Percentiles rank a stretch among this genome's conserved stretches.
phyloP scores from a whole-genome alignment of 2,113 vertebrate species.

The Lampris megalopsis region DNA sequence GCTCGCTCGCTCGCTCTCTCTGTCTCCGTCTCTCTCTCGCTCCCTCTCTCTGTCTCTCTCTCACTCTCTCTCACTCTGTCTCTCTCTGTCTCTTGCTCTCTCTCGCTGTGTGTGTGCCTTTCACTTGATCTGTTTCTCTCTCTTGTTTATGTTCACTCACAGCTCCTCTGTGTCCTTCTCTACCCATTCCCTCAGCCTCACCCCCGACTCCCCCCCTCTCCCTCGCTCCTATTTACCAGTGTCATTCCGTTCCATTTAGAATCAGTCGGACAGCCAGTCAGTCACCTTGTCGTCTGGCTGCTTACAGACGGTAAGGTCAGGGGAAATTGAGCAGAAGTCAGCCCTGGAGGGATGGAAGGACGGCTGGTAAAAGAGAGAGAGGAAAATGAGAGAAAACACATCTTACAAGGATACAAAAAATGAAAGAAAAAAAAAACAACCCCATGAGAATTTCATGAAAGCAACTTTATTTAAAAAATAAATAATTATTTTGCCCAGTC shows the following conservation, averaged over 20 bases:
- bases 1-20: neutral
- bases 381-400: constrained; percentile 1
- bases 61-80: neutral
- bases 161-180: neutral
- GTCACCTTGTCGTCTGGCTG: constrained; percentile 40
- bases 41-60: neutral
- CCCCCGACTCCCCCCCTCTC: neutral
- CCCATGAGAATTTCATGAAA: too few species aligned
- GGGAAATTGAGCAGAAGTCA: constrained; percentile 48
- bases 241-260: constrained; percentile 32
- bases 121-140: neutral
- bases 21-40: neutral
- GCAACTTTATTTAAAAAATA: too few species aligned
- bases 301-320: constrained; percentile 55
- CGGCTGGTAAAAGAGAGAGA: constrained; percentile 30
- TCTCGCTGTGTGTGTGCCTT: neutral
- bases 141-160: neutral
- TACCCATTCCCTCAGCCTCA: neutral
- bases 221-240: neutral
- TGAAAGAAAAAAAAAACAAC: neutral
- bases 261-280: constrained; percentile 31
- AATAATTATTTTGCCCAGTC: too few species aligned
- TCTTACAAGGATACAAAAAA: too few species aligned
- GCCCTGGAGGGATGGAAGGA: constrained; percentile 43
- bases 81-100: neutral